These are phyloP conservation scores for Petrocephalus microphthalmus DNA, from an alignment of 2,113 vertebrate genomes.

Conservation along the genomic window DNA sequence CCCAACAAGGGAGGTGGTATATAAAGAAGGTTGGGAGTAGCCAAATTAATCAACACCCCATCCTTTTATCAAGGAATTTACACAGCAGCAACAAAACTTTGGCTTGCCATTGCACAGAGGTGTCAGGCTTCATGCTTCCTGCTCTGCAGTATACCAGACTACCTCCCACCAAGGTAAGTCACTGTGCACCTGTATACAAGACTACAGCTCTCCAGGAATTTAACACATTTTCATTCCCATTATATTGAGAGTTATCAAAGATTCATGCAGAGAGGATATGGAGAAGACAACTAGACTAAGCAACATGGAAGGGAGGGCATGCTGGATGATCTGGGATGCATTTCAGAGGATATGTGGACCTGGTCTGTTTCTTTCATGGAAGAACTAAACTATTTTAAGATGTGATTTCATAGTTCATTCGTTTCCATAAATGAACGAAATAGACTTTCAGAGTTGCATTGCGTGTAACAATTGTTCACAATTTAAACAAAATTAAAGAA, in stretches of 20 bases:
- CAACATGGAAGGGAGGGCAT: neutral
- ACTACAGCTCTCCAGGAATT: neutral
- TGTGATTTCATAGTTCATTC: too few species aligned
- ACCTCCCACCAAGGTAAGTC: constrained; percentile 16
- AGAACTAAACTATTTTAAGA: neutral
- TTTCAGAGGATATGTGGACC: neutral
- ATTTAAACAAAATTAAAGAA: neutral
- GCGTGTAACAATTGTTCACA: neutral
- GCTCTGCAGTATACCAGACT: neutral
- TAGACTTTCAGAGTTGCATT: neutral
- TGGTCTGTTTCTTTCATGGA: neutral
- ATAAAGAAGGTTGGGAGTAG: constrained; percentile 36
- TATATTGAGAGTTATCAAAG: neutral
- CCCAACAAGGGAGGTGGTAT: constrained; percentile 42
- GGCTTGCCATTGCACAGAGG: neutral
- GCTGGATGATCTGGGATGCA: too few species aligned
- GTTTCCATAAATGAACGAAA: neutral
- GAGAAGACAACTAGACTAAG: neutral
- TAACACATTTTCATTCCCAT: neutral
- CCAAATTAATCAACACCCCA: constrained; percentile 36
- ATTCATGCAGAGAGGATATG: neutral
- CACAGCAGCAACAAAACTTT: constrained; percentile 8
- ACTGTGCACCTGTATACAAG: neutral
- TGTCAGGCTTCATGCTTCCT: neutral
- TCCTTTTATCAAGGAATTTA: constrained; percentile 23